Evolutionary conservation across 2,888 invertebrate species (phyloP), one percentile per base, ranked within the genome.

Genomic region (Glaucopsyche alexis): DNA sequence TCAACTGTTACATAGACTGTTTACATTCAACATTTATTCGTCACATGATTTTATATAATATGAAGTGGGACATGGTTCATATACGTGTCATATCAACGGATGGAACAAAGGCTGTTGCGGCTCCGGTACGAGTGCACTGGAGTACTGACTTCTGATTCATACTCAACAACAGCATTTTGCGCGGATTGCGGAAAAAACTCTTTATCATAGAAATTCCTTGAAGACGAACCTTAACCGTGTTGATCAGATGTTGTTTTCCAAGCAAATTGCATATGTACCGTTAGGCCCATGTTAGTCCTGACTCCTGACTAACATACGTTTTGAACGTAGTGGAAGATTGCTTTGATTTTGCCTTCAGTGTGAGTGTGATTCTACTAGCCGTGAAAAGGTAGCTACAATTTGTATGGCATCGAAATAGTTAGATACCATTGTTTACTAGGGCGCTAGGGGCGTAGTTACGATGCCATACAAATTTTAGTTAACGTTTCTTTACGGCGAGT

Each of bases 141-240:
- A 67, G 45, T 13, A 67, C 67, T 38, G 66, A 66, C 40, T 42
- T 7, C 64, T 66, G 45, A 42, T 67, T 67, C 45, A 67, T 42
- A 16, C 67, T n/a, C 11, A 11, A 19, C 16, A 55, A 19, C 19
- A 55, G 19, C 11, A 19, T 47, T 19, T 55, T n/a, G n/a, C n/a
- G 19, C 19, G n/a, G n/a, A n/a, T n/a, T n/a, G 55, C 19, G 55
- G 55, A 55, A 55, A 55, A 55, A 55, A 29, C n/a, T 55, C 11
- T 55, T 6, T 55, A 19, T 65, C 65, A n/a, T 40, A 65, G 7
- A 65, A 38, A 65, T n/a, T 29, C 19, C 55, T 19, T 11, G 55
- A 55, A 19, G 52, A 16, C 3, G 16, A 55, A 11, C 55, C 5
- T 55, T 55, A 19, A 19, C 55, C 55, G 11, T 55, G 19, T 55